Conservation (phyloP, 2,113 vertebrate genomes). For the Alosa alosa region DNA sequence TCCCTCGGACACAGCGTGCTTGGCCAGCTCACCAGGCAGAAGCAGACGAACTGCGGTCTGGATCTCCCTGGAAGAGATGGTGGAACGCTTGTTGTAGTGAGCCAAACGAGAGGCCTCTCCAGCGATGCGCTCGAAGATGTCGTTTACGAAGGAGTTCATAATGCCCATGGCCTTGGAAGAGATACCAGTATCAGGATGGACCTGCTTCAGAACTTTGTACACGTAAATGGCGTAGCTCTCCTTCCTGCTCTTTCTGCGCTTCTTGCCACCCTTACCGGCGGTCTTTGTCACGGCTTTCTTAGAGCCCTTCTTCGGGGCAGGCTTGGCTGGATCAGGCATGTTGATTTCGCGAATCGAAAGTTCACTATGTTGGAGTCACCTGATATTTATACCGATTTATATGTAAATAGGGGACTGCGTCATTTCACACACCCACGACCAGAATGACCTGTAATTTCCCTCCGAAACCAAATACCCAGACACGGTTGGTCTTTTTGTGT, state of each 20-base stretch:
- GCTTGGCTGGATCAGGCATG: conserved; percentile 19
- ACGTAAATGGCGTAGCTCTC: conserved; percentile 73
- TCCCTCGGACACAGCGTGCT: conserved; percentile 58
- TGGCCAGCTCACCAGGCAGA: conserved; percentile 57
- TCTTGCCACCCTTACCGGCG: conserved; percentile 20
- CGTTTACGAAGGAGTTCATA: conserved; percentile 65
- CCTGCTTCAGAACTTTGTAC: conserved; percentile 79
- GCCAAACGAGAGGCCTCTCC: conserved; percentile 55
- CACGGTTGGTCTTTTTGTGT: too few relatives aligned
- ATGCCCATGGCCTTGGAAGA: conserved; percentile 72
- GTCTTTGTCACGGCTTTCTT: conserved; percentile 34
- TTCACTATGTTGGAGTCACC: too few relatives aligned
- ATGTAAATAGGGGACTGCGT: too few relatives aligned
- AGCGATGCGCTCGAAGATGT: conserved; percentile 65
- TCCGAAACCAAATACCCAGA: too few relatives aligned
- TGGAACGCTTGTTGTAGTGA: conserved; percentile 68
- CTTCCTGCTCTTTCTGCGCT: conserved; percentile 23
- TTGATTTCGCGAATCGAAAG: too few relatives aligned
- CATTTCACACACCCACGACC: too few relatives aligned
- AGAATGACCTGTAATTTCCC: too few relatives aligned
- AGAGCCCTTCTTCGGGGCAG: conserved; percentile 34
- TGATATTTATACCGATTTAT: too few relatives aligned
- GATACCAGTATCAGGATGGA: conserved; percentile 78
- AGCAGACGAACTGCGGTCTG: conserved; percentile 78
- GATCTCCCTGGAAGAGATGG: conserved; percentile 77